Evolutionary conservation across 2,888 invertebrate genomes (phyloP).

Genomic region (Tachina grossa): DNA sequence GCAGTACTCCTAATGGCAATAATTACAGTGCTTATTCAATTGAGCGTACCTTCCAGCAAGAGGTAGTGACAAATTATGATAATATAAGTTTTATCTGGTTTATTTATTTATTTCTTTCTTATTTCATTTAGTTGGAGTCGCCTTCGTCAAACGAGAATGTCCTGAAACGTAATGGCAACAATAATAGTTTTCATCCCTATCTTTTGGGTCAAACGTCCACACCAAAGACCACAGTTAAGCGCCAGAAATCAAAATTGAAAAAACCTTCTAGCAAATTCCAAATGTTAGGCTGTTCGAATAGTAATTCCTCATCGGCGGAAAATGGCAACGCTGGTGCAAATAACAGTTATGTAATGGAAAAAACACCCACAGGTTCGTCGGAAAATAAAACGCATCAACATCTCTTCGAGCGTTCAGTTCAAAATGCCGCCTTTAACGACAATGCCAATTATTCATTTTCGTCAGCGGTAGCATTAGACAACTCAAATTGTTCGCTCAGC

Average conservation of each 20-base stretch:
- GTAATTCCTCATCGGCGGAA: slow-evolving; percentile 78
- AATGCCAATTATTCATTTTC: slow-evolving; percentile 81
- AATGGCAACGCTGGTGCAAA: slow-evolving; percentile 66
- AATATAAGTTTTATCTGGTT: not conserved
- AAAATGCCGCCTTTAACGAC: slow-evolving; percentile 79
- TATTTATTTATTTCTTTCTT: not conserved
- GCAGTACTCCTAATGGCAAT: slow-evolving; percentile 77
- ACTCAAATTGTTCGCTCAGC: slow-evolving; percentile 80
- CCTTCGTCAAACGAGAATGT: slow-evolving; percentile 65
- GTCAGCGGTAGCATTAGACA: slow-evolving; percentile 79
- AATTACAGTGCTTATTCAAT: slow-evolving; percentile 81
- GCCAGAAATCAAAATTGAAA: slow-evolving; percentile 77
- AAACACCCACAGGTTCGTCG: slow-evolving; percentile 55
- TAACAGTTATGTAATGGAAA: slow-evolving; percentile 69
- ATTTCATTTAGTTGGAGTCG: slow-evolving; percentile 52
- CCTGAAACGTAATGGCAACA: slow-evolving; percentile 75
- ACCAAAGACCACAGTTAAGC: slow-evolving; percentile 77
- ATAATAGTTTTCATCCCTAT: slow-evolving; percentile 80
- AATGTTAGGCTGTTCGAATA: slow-evolving; percentile 75
- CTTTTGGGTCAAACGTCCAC: slow-evolving; percentile 80
- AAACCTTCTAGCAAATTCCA: slow-evolving; percentile 75
- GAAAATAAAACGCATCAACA: slow-evolving; percentile 67
- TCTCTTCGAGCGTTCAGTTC: slow-evolving; percentile 67
- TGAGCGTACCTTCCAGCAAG: slow-evolving; percentile 77
- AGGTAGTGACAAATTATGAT: slow-evolving; percentile 48